Evolutionary conservation across 2,113 vertebrate species (phyloP), one percentile per base, ranked within the genome.

Genomic region (Ahaetulla prasina): DNA sequence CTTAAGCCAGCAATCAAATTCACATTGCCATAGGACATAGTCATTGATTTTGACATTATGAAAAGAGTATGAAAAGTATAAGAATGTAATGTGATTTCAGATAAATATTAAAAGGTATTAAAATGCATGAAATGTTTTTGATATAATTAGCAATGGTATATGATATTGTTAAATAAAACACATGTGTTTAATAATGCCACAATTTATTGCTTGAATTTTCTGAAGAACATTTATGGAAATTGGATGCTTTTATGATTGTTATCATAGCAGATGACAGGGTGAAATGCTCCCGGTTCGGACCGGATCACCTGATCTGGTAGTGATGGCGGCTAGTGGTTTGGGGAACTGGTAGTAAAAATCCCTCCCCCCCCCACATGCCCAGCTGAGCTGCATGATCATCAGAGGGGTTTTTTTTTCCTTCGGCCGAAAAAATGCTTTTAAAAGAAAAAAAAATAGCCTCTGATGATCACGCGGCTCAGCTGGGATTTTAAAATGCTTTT

Each of bases 1-100:
- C 45, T 90, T 85, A 90, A 90, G 68, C 54, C 80, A 23, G 7
- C 57, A 90, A 85, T 90, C 92, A 93, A 90, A 92, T 60, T 86
- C 23, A 52, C 88, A 43, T 90, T 90, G 23, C 88, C 88, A 92
- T 30, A 45, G 39, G 92, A 87, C 53, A 49, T 43, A 87, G 47
- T 27, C 57, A 87, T n/a, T 74, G 54, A 53, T 54, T 49, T 74
- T 87, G 49, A 90, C 47, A 90, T 27, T 54, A 74, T 55, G 87
- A 90, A 92, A 89, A 55, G 30, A 90, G 20, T 54, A 35, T 55
- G 52, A 87, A 92, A 89, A 55, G 43, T 49, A 74, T 57, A 89
- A 80, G 10, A 90, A 50, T 55, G 39, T 39, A 53, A 87, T 55
- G 84, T 87, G 53, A 93, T 90, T 90, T 90, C 27, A 53, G 57